Evolutionary conservation across 1,140 invertebrate genomes (phyloP), one percentile per base, ranked within the genome.

Genomic region (Tribolium madens): DNA sequence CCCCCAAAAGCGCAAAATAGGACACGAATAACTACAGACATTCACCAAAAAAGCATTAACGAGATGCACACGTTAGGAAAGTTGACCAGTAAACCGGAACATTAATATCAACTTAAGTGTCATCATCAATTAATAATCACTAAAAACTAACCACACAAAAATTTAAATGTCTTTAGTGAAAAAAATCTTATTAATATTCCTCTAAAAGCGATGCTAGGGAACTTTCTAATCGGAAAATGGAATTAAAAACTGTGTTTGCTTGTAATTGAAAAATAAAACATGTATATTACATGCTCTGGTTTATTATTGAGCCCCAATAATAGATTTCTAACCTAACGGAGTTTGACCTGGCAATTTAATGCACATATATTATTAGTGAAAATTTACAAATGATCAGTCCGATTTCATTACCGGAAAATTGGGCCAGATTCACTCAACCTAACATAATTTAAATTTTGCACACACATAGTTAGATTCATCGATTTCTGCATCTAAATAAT

Each of bases 81-180:
- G 52, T 57, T 57, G 52, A 14, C 17, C 57, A 26, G n/a, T 33
- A 33, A 64, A 64, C 26, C 57, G 57, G 57, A 64, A 64, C 57
- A 33, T 64, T 33, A 31, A 64, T 64, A 64, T 31, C 10, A 64
- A 64, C 13, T 64, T 64, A 26, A 64, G 31, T 64, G 36, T 64
- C 57, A 33, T 64, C 57, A 64, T 33, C 57, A 64, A 64, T 64
- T 64, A 64, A 64, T 64, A 64, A n/a, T n/a, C n/a, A n/a, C n/a
- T n/a, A n/a, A n/a, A n/a, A n/a, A n/a, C n/a, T n/a, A n/a, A 33
- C 26, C 21, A 13, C 21, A 64, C 21, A 12, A 64, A 64, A 64
- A 33, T 64, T 26, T 13, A 26, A 64, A 33, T 12, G 31, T 64
- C 21, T 33, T 26, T 10, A 18, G 17, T 42, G 15, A 64, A 64